Conservation (phyloP, 2,888 invertebrate genomes). For the Aporophyla nigra region DNA sequence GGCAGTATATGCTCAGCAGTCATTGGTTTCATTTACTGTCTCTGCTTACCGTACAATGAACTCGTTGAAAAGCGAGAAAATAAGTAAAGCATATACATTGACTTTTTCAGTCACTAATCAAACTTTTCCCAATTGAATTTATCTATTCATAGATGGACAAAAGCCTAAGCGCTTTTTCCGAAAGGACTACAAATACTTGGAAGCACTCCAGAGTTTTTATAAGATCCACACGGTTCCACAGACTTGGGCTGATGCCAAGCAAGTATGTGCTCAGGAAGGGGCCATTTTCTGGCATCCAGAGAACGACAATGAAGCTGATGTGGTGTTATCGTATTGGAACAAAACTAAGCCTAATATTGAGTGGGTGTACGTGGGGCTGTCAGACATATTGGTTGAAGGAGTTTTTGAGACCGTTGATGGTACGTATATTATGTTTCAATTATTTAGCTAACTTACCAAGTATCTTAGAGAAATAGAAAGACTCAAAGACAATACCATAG, state of each 20-base stretch:
- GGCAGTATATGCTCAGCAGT: too few relatives aligned
- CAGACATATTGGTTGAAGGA: conserved; percentile 74
- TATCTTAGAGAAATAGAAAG: background rate
- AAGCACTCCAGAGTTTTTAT: conserved; percentile 77
- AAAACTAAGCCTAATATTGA: conserved; percentile 65
- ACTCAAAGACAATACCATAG: background rate
- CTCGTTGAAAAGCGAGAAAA: background rate
- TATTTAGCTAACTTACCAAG: background rate
- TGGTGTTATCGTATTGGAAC: conserved; percentile 72
- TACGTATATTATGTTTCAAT: conserved; percentile 42
- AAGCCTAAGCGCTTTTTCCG: conserved; percentile 77
- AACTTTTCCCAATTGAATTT: background rate
- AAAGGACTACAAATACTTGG: conserved; percentile 79
- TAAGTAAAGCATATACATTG: background rate
- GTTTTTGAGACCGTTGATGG: conserved; percentile 77
- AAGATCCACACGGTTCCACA: conserved; percentile 80
- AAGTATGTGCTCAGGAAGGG: conserved; percentile 77
- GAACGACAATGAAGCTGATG: conserved; percentile 73
- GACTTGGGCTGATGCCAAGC: conserved; percentile 79
- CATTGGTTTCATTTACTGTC: too few relatives aligned
- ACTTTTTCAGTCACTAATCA: background rate
- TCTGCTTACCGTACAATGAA: background rate
- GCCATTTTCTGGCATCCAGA: conserved; percentile 80
- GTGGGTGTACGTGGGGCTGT: conserved; percentile 74
- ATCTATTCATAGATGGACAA: conserved; percentile 74